A percentile compares a stretch with the other conserved stretches of the same genome.
Evolutionary conservation across 2,888 invertebrate genomes (phyloP).

Genomic region (Torymus auratus): DNA sequence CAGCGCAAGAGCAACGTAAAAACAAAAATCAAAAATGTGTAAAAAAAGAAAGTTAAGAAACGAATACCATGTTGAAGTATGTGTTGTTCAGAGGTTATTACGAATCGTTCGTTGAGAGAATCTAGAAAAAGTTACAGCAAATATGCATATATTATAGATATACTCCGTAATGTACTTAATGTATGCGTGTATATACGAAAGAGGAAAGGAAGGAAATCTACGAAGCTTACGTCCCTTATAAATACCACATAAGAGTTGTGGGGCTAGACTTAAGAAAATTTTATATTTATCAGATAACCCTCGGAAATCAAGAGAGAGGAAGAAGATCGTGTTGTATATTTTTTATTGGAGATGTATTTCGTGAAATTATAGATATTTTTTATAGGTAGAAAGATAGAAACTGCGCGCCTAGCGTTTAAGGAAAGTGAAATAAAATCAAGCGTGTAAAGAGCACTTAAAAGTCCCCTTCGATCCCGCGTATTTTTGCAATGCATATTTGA

Average conservation of each 20-base stretch:
- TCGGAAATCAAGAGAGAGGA: slow-evolving; percentile 20
- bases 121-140: slow-evolving; percentile 35
- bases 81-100: slow-evolving; percentile 13
- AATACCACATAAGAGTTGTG: slow-evolving; percentile 14
- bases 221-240: slow-evolving; percentile 16
- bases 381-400: slow-evolving; percentile 24
- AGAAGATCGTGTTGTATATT: slow-evolving; percentile 45
- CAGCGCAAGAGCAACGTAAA: slow-evolving; percentile 3
- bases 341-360: slow-evolving; percentile 43
- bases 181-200: slow-evolving; percentile 37
- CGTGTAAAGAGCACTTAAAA: slow-evolving; percentile 11
- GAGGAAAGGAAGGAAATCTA: slow-evolving; percentile 8
- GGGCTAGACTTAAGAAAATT: slow-evolving; percentile 24
- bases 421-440: slow-evolving; percentile 13
- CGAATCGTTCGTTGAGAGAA: slow-evolving; percentile 32
- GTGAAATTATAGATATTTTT: slow-evolving; percentile 53
- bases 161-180: slow-evolving; percentile 47
- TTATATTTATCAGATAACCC: slow-evolving; percentile 25
- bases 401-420: slow-evolving; percentile 2
- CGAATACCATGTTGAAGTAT: slow-evolving; percentile 4
- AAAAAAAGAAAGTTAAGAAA: slow-evolving; percentile 1
- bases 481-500: slow-evolving; percentile 40
- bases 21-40: slow-evolving; percentile 30
- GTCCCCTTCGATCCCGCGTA: slow-evolving; percentile 27
- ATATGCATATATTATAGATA: neutral